A percentile compares a stretch with the other conserved stretches of the same genome.
Evolutionary conservation across 2,888 invertebrate species (phyloP).

Genomic region (Notodonta dromedarius): DNA sequence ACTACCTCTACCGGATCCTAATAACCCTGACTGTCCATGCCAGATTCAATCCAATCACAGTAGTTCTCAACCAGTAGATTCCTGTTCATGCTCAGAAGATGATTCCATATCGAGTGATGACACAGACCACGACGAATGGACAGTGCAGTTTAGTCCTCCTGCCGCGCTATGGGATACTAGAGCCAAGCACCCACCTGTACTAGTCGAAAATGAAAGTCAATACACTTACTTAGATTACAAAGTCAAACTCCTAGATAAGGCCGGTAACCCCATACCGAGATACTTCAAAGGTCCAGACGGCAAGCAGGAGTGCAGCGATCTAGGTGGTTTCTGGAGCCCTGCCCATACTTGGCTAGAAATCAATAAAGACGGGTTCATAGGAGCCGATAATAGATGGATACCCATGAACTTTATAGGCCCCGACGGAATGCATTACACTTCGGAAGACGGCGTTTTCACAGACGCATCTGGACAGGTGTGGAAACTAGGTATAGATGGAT

Average conservation of each 20-base stretch:
- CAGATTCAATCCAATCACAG: constrained; percentile 41
- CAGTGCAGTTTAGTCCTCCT: constrained; percentile 75
- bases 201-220: constrained; percentile 57
- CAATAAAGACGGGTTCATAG: constrained; percentile 76
- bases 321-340: constrained; percentile 76
- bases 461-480: constrained; percentile 54
- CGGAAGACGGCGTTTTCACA: constrained; percentile 70
- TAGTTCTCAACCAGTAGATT: constrained; percentile 60
- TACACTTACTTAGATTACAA: constrained; percentile 75
- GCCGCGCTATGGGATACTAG: constrained; percentile 66
- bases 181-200: constrained; percentile 63
- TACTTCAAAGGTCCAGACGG: constrained; percentile 76
- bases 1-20: constrained; percentile 67
- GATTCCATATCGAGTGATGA: constrained; percentile 67
- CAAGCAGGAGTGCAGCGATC: constrained; percentile 72
- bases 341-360: constrained; percentile 69
- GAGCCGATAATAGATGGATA: constrained; percentile 73
- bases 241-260: constrained; percentile 71
- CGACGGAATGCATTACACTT: constrained; percentile 69
- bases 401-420: constrained; percentile 74
- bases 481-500: constrained; percentile 74
- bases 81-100: constrained; percentile 75
- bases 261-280: constrained; percentile 70
- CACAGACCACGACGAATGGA: constrained; percentile 77
- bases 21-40: constrained; percentile 73